Evolutionary conservation across 2,888 invertebrate genomes (phyloP).

Genomic region (Cyclophora punctaria): DNA sequence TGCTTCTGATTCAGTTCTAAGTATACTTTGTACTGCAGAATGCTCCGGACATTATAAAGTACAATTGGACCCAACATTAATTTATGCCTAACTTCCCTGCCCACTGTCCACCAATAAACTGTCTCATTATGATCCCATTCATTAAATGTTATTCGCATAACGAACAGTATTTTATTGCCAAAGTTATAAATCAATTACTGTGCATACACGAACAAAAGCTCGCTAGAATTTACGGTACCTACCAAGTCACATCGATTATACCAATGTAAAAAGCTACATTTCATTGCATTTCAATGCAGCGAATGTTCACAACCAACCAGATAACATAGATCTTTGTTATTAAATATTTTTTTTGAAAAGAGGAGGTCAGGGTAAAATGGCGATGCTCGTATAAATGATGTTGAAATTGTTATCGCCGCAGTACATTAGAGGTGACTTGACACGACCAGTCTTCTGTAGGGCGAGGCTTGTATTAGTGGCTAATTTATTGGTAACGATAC

Average conservation of each 20-base stretch:
- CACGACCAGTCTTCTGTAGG: conserved; percentile 71
- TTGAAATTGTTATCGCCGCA: conserved; percentile 67
- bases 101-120: no score
- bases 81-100: no score
- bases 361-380: conserved; percentile 33
- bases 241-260: conserved; percentile 54
- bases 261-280: conserved; percentile 59
- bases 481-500: conserved; percentile 74
- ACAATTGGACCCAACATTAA: no score
- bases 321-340: conserved; percentile 15
- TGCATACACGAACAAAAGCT: conserved; percentile 51
- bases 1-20: no score
- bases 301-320: conserved; percentile 31
- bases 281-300: conserved; percentile 47
- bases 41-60: no score
- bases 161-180: conserved; percentile 25
- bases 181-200: conserved; percentile 51
- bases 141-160: conserved; percentile 33
- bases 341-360: conserved; percentile 2
- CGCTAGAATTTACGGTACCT: conserved; percentile 56
- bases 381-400: conserved; percentile 50
- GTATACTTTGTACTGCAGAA: no score
- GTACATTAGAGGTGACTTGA: conserved; percentile 71
- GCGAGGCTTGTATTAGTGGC: conserved; percentile 69
- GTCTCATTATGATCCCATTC: no score